Conservation (phyloP, 2,888 invertebrate genomes). For the Onchidella celtica region DNA sequence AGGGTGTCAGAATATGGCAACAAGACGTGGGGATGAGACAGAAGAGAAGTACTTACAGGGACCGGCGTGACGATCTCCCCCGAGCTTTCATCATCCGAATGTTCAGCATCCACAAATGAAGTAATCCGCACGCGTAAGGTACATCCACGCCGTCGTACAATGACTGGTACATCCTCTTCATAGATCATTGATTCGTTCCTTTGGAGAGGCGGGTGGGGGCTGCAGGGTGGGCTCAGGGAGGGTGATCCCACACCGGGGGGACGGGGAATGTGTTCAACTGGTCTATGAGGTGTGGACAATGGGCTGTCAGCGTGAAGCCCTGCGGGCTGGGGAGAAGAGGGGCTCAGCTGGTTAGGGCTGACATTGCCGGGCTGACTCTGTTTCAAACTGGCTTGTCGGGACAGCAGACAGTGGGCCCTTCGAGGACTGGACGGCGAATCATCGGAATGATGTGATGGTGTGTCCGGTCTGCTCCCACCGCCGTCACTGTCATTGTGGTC, state of each 20-base stretch:
- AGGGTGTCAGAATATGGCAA: no score
- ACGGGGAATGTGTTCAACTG: constrained; percentile 18
- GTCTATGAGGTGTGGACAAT: neutral
- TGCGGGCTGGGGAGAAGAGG: constrained; percentile 24
- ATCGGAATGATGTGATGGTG: neutral
- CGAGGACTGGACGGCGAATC: neutral
- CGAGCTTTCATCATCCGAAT: neutral
- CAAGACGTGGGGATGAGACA: no score
- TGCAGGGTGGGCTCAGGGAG: constrained; percentile 14
- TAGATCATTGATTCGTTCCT: constrained; percentile 68
- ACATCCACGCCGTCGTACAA: constrained; percentile 75
- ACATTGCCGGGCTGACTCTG: neutral
- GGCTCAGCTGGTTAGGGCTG: constrained; percentile 39
- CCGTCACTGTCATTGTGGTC: neutral
- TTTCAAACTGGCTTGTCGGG: constrained; percentile 24
- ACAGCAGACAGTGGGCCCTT: neutral
- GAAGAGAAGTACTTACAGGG: constrained; percentile 52
- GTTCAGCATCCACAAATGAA: constrained; percentile 64
- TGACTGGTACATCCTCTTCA: constrained; percentile 77
- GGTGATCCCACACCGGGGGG: neutral
- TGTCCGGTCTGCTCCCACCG: neutral
- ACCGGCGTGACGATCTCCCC: constrained; percentile 27
- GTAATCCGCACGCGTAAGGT: constrained; percentile 75
- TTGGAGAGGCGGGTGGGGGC: constrained; percentile 46
- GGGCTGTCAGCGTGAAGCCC: neutral